Percentiles rank a stretch among this genome's conserved stretches.
phyloP scores from a whole-genome alignment of 2,888 invertebrate genomes.

The Xestobium rufovillosum region DNA sequence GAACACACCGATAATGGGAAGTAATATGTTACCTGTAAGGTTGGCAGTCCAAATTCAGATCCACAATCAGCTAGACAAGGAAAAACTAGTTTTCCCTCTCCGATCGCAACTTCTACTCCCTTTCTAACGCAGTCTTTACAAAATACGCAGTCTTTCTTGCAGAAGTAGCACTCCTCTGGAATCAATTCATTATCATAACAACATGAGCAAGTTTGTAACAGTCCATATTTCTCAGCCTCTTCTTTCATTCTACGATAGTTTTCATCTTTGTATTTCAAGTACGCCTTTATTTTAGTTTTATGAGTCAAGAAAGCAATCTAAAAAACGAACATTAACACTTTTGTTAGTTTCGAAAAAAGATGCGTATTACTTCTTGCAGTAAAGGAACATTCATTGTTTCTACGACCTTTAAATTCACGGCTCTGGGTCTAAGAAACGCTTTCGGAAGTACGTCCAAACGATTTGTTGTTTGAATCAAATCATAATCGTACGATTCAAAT shows the following conservation, averaged over 20 bases:
- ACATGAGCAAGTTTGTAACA: slow-evolving; percentile 44
- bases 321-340: background rate
- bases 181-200: slow-evolving; percentile 50
- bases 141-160: slow-evolving; percentile 35
- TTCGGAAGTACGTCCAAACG: slow-evolving; percentile 28
- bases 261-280: slow-evolving; percentile 31
- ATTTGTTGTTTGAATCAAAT: slow-evolving; percentile 29
- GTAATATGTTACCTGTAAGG: too few relatives aligned
- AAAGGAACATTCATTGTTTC: slow-evolving; percentile 31
- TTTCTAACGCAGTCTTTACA: slow-evolving; percentile 45
- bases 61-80: slow-evolving; percentile 45
- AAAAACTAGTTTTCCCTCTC: slow-evolving; percentile 41
- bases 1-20: too few relatives aligned
- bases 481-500: slow-evolving; percentile 27
- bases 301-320: slow-evolving; percentile 36
- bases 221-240: slow-evolving; percentile 36
- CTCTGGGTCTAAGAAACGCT: slow-evolving; percentile 23
- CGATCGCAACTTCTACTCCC: slow-evolving; percentile 40
- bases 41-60: slow-evolving; percentile 39
- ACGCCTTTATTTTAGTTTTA: slow-evolving; percentile 30
- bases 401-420: slow-evolving; percentile 10
- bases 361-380: slow-evolving; percentile 32
- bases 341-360: slow-evolving; percentile 3
- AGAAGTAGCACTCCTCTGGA: slow-evolving; percentile 38
- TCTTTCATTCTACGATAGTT: slow-evolving; percentile 31